These are phyloP conservation scores for Caerostris darwini DNA, from an alignment of 1,140 invertebrate species.

Conservation along the genomic window DNA sequence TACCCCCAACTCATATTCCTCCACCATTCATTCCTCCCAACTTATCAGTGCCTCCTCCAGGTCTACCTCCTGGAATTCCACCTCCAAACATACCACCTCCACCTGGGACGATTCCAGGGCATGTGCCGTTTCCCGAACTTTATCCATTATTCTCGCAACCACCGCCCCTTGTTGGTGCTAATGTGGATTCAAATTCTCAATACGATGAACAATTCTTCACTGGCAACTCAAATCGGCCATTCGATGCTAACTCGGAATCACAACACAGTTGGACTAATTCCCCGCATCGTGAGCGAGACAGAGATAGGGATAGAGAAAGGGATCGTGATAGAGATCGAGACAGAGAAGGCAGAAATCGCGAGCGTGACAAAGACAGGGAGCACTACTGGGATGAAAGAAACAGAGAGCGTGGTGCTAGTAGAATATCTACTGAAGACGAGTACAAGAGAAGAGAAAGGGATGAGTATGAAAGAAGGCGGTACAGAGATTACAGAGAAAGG, in stretches of 20 bases:
- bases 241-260: conserved; percentile 63
- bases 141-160: conserved; percentile 73
- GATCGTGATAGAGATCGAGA: conserved; percentile 67
- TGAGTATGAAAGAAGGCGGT: conserved; percentile 73
- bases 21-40: conserved; percentile 78
- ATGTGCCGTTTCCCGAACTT: conserved; percentile 54
- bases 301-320: conserved; percentile 66
- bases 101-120: conserved; percentile 80
- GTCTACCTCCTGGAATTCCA: conserved; percentile 82
- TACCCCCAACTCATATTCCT: conserved; percentile 77
- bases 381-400: conserved; percentile 68
- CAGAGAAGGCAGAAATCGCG: conserved; percentile 13
- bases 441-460: conserved; percentile 76
- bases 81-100: conserved; percentile 83
- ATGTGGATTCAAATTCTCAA: conserved; percentile 57
- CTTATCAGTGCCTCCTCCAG: conserved; percentile 84
- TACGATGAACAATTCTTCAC: conserved; percentile 74
- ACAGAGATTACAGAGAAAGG: conserved; percentile 45
- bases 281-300: conserved; percentile 66
- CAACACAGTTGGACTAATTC: conserved; percentile 78
- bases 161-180: conserved; percentile 54
- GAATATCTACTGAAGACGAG: conserved; percentile 70
- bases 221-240: conserved; percentile 34
- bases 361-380: conserved; percentile 70
- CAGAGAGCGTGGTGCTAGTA: conserved; percentile 38